These are phyloP conservation scores for Rhinichthys osculus DNA, from an alignment of 2,797 vertebrate species.

Conservation along the genomic window DNA sequence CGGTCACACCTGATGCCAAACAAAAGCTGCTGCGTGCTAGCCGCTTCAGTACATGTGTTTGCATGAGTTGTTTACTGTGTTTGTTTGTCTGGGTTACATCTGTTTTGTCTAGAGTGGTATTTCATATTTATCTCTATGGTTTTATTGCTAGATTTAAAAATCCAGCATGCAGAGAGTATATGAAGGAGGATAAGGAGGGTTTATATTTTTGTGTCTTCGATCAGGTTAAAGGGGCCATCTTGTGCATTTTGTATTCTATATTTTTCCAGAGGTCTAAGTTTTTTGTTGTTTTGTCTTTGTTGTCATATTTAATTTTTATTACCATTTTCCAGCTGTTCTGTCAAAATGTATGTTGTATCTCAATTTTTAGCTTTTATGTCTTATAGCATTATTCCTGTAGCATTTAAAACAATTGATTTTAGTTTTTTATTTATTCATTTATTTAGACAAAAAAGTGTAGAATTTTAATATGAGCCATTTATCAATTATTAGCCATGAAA, in stretches of 20 bases:
- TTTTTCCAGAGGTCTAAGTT: not conserved
- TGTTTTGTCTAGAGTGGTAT: slow-evolving; percentile 11
- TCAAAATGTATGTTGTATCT: not conserved
- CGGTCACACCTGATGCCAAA: slow-evolving; percentile 44
- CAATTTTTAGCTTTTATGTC: no score
- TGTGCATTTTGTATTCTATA: not conserved
- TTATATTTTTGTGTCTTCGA: not conserved
- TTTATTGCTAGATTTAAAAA: not conserved
- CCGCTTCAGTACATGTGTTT: slow-evolving; percentile 12
- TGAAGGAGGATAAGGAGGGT: no score
- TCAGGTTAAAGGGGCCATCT: not conserved
- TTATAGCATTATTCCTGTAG: no score
- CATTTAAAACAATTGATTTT: not conserved
- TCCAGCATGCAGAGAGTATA: not conserved
- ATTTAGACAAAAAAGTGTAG: not conserved
- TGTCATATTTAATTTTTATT: not conserved
- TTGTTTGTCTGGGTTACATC: slow-evolving; percentile 15
- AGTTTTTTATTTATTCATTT: no score
- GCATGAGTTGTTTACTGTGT: not conserved
- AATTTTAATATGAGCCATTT: not conserved
- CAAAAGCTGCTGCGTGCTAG: slow-evolving; percentile 25
- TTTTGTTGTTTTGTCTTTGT: not conserved
- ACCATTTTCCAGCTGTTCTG: not conserved
- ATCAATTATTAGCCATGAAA: not conserved
- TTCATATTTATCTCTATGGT: not conserved